A percentile compares a stretch with the other conserved stretches of the same genome.
Evolutionary conservation across 2,888 invertebrate species (phyloP).

Genomic region (Achlya flavicornis): DNA sequence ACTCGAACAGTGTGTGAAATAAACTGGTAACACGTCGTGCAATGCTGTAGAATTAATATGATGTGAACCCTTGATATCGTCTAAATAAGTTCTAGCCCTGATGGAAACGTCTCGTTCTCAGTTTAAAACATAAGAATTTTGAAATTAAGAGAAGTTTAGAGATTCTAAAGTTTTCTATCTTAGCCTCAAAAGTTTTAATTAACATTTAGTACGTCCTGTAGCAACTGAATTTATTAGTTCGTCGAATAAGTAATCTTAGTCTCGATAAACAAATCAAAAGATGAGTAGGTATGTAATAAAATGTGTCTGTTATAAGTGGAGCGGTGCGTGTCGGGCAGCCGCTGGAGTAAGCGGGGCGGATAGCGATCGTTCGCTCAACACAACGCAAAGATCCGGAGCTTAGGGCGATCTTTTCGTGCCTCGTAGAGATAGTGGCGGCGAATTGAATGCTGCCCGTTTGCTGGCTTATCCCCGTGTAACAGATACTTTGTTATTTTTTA

Average conservation of each 20-base stretch:
- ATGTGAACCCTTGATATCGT: constrained; percentile 27
- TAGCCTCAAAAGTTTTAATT: constrained; percentile 60
- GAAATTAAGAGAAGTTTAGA: constrained; percentile 60
- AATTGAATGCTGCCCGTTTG: constrained; percentile 73
- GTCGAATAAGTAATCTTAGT: constrained; percentile 34
- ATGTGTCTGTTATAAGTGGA: constrained; percentile 20
- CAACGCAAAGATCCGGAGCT: constrained; percentile 55
- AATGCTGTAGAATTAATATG: constrained; percentile 3
- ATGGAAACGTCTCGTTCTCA: constrained; percentile 56
- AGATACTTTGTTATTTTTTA: constrained; percentile 68
- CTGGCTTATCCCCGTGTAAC: constrained; percentile 68
- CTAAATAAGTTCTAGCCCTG: constrained; percentile 43
- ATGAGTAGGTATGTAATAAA: constrained; percentile 22
- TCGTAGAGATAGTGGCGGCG: constrained; percentile 63
- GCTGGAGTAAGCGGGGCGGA: constrained; percentile 35
- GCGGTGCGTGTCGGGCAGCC: constrained; percentile 31
- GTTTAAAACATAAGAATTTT: constrained; percentile 57
- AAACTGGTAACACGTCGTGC: constrained; percentile 25
- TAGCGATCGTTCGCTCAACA: constrained; percentile 43
- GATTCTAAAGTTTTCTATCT: constrained; percentile 50
- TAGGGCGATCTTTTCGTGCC: constrained; percentile 63
- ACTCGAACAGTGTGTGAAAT: constrained; percentile 22
- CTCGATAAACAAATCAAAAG: constrained; percentile 11
- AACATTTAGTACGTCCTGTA: constrained; percentile 41
- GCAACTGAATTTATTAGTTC: constrained; percentile 14